Conservation (phyloP, 2,797 vertebrate species). For the Aeoliscus strigatus region DNA sequence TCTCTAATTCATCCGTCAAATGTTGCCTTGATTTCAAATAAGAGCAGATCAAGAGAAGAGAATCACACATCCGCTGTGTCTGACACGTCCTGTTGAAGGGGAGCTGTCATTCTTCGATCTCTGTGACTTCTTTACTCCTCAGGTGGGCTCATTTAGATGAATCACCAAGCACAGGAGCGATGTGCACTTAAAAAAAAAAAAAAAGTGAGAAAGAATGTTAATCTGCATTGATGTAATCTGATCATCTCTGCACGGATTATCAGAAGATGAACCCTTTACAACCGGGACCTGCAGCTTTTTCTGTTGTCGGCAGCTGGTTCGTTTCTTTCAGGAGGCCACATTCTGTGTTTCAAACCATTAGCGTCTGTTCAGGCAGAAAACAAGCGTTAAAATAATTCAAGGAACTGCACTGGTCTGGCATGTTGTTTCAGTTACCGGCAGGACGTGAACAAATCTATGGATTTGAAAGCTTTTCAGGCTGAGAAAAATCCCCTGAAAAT, state of each 20-base stretch:
- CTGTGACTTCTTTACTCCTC: conserved; percentile 46
- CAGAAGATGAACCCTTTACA: too few relatives aligned
- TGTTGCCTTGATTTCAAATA: conserved; percentile 46
- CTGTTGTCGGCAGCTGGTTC: neutral
- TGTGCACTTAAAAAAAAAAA: too few relatives aligned
- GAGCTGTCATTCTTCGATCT: conserved; percentile 41
- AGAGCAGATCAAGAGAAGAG: conserved; percentile 47
- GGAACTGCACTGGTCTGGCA: neutral
- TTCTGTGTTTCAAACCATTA: conserved; percentile 3
- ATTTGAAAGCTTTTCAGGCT: too few relatives aligned
- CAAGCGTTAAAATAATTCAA: neutral
- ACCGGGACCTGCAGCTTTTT: too few relatives aligned
- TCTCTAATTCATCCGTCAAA: conserved; percentile 71
- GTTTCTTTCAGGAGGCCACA: neutral
- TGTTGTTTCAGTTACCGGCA: neutral
- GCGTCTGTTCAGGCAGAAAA: conserved; percentile 8
- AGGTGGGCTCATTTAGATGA: conserved; percentile 28
- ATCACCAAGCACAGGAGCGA: too few relatives aligned
- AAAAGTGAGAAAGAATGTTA: too few relatives aligned
- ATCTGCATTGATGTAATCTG: too few relatives aligned
- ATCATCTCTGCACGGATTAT: too few relatives aligned
- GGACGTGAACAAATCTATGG: too few relatives aligned
- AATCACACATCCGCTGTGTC: conserved; percentile 63
- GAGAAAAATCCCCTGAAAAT: too few relatives aligned
- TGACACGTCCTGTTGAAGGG: conserved; percentile 65